Evolutionary conservation across 2,888 invertebrate genomes (phyloP), one percentile per base, ranked within the genome.

Genomic region (Carpatolechia fugitivella): DNA sequence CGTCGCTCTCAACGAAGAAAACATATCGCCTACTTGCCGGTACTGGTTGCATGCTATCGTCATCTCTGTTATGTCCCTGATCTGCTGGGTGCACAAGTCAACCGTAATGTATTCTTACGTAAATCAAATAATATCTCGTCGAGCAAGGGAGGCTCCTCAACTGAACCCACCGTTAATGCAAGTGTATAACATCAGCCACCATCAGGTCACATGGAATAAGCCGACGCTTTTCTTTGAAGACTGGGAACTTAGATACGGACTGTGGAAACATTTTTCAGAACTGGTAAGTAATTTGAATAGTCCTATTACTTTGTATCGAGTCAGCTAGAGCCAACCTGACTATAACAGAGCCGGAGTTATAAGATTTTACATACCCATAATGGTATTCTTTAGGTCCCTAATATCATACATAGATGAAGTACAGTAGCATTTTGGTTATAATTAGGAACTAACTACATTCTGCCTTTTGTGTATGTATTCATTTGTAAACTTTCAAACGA

Each of bases 151-250:
- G 73, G 93, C 93, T 0, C 93, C 93, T 0, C 92, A 93, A 64
- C 71, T 93, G 4, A 93, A 93, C 71, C 93, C 93, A 0, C 93
- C 93, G 0, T 62, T 93, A 33, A 83, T 86, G 64, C 74, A 83
- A 0, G 70, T 71, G 16, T 93, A 93, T 65, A 81, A 83, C 35
- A 90, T 92, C 51, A 90, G 91, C 0, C 78, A 86, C 11, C 91
- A 92, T 63, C 91, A 92, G 56, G 79, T 92, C 1, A 81, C 91
- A 0, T 92, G 92, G 92, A 89, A 92, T 63, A 93, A 92, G 56
- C 91, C 92, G 0, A 92, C 92, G 5, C 71, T 93, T 11, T 93
- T 92, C 68, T 92, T 93, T 57, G 91, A 93, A 58, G 93, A 93
- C 65, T 93, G 93, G 93, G 93, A 93, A 67, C 82, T 92, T 2